Base-by-base conservation (phyloP, 1,140 invertebrate species). In the Chlorops oryzae region DNA sequence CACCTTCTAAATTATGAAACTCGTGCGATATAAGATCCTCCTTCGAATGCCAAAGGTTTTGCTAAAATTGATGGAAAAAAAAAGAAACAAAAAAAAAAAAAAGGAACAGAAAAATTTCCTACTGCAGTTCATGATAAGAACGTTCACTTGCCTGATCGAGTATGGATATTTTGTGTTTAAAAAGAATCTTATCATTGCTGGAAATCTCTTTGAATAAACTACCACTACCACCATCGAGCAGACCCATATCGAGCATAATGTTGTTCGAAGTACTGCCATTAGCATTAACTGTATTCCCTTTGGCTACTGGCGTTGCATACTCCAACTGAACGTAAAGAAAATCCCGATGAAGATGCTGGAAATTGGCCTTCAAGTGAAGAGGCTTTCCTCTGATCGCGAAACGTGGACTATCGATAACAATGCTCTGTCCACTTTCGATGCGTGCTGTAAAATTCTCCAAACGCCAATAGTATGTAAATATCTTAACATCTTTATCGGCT, bases 391-490 rank as follows among this genome's bases (percentile, higher is more conserved):
- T 60, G n/a, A 71, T 66, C 22, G 58, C 61, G 32, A 72, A 72
- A 17, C 57, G 48, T 2, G 68, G 69, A 56, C 69, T 72, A 15
- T 51, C 55, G 13, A 65, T 34, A 5, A 47, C 57, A 23, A 25
- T 42, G 25, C 52, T 44, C 7, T 43, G 43, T 2, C 41, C 43
- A 25, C 56, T 46, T n/a, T 51, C 46, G 20, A 72, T 56, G n/a
- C 61, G 59, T n/a, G 58, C 46, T 5, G 68, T 64, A 9, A 70
- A 57, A 39, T 72, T 68, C 1, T 71, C 65, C 42, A 72, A 18
- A 34, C 62, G 64, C 69, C 69, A 72, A 32, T 65, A 71, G 45
- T 72, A 72, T 3, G 62, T 66, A 34, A 70, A 72, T 0, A 68
- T 39, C 23, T 63, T 61, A 3, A 69, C 42, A 24, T 71, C 58